Base-by-base conservation (phyloP, 1,140 invertebrate genomes). In the Eciton burchellii region DNA sequence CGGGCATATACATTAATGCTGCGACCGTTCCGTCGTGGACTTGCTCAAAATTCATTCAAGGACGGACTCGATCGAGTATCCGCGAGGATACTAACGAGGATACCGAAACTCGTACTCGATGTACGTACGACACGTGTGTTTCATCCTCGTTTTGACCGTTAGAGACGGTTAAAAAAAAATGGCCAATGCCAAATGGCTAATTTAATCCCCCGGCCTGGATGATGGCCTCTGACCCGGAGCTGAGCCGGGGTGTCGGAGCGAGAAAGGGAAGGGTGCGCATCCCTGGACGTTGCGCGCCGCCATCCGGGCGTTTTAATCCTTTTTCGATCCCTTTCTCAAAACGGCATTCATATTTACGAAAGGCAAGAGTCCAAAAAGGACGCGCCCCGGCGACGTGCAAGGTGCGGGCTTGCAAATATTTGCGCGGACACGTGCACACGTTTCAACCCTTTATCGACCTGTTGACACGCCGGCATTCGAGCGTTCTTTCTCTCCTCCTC, bases 371-470 rank as follows among this genome's bases (percentile, higher is more conserved):
- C 62, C 68, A 86, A 86, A 83, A 83, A 85, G 79, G 59, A 79
- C 35, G 74, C 35, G 73, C 49, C 62, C 21, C 49, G 12, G 60
- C 73, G 52, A 74, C 45, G 83, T 68, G 70, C 77, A 83, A 87
- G 84, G 84, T 77, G 85, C 85, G 85, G 84, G 72, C 68, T 59
- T 76, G 82, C 85, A 87, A 87, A 87, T 87, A 87, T 86, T 87
- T 87, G 81, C 83, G 43, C 56, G 54, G 41, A 49, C 77, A 81
- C 76, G 79, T 81, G 77, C 79, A 52, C 62, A 43, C 84, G 85
- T 83, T 87, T 85, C 84, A 87, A 86, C 84, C 85, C 85, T 87
- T 87, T 87, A 86, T 87, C 85, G 85, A 87, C 85, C 84, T 87
- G 84, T 87, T 87, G 85, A 86, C 85, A 87, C 81, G 84, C 56